phyloP scores from a whole-genome alignment of 1,140 invertebrate genomes.

The Nylanderia fulva region DNA sequence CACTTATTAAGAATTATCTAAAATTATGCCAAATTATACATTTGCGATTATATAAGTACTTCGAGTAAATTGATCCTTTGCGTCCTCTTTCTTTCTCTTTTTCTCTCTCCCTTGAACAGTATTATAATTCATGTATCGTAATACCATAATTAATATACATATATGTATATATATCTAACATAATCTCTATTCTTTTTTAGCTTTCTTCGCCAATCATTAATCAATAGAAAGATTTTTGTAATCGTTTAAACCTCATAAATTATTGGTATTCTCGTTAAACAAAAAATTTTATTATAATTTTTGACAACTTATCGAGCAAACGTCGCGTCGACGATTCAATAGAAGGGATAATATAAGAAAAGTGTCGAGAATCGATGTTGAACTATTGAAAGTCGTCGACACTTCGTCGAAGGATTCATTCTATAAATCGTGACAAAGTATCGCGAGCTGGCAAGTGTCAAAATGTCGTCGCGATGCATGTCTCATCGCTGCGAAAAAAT shows the following conservation, averaged over 20 bases:
- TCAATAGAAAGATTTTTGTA: too few relatives aligned
- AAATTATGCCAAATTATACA: neutral
- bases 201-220: too few relatives aligned
- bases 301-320: neutral
- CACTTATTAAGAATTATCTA: neutral
- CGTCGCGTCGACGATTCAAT: neutral
- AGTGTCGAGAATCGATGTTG: slow-evolving; percentile 3
- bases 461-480: slow-evolving; percentile 53
- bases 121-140: too few relatives aligned
- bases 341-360: neutral
- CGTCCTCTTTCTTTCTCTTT: too few relatives aligned
- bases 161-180: too few relatives aligned
- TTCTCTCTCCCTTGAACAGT: too few relatives aligned
- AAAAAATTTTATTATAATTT: neutral
- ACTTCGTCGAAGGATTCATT: neutral
- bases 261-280: too few relatives aligned
- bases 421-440: slow-evolving; percentile 63
- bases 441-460: slow-evolving; percentile 57
- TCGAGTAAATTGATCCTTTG: neutral
- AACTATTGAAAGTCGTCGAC: slow-evolving; percentile 1
- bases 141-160: too few relatives aligned
- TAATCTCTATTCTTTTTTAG: too few relatives aligned
- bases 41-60: neutral
- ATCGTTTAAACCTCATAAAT: too few relatives aligned
- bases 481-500: slow-evolving; percentile 57